Base-by-base conservation (phyloP, 1,140 invertebrate species). In the Leptestheria dahalacensis region DNA sequence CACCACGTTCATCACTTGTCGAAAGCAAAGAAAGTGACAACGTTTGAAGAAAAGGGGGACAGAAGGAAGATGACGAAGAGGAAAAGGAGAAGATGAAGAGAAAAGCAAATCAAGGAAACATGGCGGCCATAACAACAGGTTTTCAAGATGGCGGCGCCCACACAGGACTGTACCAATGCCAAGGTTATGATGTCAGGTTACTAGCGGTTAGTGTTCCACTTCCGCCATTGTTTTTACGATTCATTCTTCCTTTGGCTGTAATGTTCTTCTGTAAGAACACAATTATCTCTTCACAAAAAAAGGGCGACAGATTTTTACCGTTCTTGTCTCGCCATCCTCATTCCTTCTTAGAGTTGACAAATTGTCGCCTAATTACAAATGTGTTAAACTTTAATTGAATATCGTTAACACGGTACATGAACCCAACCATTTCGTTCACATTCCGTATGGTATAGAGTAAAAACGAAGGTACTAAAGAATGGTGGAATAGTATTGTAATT, bases 141-240 rank as follows among this genome's bases (percentile, higher is more conserved):
- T 9, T 41, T 41, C 33, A 41, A 23, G 20, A 23, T 50, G n/a
- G 10, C 51, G 51, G 2, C 23, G 20, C 25, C 28, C 15, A 33
- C 20, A 33, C 33, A 18, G 9, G 11, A 25, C 1, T 24, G 6
- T 4, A 24, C 53, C 53, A 55, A 55, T 55, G 53, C 53, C 53
- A 55, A 55, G 53, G 53, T 55, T 55, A 55, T 26, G 20, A 28
- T 26, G 53, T 28, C 53, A 55, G 53, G 53, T 33, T 33, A 55
- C 53, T 55, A 26, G 18, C 53, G 53, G 53, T 55, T 33, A 55
- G 25, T 55, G n/a, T 9, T 33, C 53, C 53, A 55, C 18, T 55
- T 55, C 33, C 33, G 6, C 6, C 6, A 41, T 15, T 41, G 15
- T 41, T 41, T 15, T 41, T 41, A 41, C 33, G 33, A 9, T 41